Conservation (phyloP, 2,113 vertebrate genomes). For the Pardalotus punctatus region DNA sequence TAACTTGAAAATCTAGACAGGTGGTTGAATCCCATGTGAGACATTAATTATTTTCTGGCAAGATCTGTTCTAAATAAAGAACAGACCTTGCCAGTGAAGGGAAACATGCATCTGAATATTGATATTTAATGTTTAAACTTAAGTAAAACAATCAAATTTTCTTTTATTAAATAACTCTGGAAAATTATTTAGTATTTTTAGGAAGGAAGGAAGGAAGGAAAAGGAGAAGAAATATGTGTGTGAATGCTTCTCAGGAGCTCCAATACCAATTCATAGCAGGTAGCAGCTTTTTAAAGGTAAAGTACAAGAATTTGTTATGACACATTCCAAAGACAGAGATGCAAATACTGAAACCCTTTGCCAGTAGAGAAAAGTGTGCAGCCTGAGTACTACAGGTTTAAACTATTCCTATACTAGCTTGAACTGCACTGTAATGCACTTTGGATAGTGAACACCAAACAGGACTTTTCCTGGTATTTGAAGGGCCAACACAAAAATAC, state of each 20-base stretch:
- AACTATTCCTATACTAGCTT: not conserved
- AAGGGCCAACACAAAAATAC: not conserved
- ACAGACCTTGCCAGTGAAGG: not conserved
- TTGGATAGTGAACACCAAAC: not conserved
- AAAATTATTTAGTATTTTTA: not conserved
- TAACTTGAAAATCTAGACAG: not conserved
- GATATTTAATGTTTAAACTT: not conserved
- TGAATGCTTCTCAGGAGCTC: not conserved
- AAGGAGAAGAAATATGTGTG: not conserved
- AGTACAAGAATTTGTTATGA: not conserved
- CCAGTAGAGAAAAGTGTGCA: not conserved
- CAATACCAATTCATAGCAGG: not conserved
- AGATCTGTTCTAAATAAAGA: not conserved
- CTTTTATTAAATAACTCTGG: not conserved
- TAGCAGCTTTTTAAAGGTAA: not conserved
- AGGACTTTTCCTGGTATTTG: not conserved
- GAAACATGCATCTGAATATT: not conserved
- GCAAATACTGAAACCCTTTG: not conserved
- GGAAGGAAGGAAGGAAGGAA: not conserved
- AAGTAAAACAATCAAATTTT: not conserved
- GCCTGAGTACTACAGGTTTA: not conserved
- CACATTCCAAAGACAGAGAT: not conserved
- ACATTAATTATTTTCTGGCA: not conserved
- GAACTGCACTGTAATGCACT: not conserved
- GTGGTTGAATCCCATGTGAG: not conserved